Base-by-base conservation (phyloP, 2,888 invertebrate genomes). In the Pardosa pseudoannulata region DNA sequence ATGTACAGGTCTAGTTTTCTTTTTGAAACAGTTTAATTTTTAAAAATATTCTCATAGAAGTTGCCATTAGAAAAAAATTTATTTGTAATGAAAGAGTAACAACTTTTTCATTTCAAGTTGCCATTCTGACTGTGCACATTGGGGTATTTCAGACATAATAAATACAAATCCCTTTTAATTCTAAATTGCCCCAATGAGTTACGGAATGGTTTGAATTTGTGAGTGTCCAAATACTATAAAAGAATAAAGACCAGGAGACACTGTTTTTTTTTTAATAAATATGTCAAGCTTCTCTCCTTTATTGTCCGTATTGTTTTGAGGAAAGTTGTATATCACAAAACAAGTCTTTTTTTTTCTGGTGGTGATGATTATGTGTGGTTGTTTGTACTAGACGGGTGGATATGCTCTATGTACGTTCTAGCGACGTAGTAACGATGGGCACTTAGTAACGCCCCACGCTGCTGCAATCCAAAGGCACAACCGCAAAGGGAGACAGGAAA, bases 341-440 rank as follows among this genome's bases (percentile, higher is more conserved):
- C 65, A 75, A 75, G 65, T 65, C 65, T 41, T 65, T 56, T 65
- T 41, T 65, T 56, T 65, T 62, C 36, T 65, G 23, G 62, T 73
- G 73, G 62, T 62, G 19, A 62, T 65, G 65, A 62, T 65, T 65
- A 41, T 75, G 75, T 64, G 36, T 29, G 67, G 41, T 64, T 46
- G 36, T 79, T 79, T 79, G 79, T 79, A 79, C 79, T 79, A 79
- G 79, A 79, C 23, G 71, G 79, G 79, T 79, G 72, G 79, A 79
- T 79, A 79, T 79, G 79, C 79, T 79, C 62, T 72, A 79, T 68
- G 65, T 75, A 65, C 65, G 75, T 75, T 39, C 65, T 75, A 75
- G 64, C 75, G 36, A 62, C 64, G 50, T 72, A 50, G 32, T 72
- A 56, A 72, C 72, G 13, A 31, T 23, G 74, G 73, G 74, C 64